Percentiles rank a stretch among this genome's conserved stretches.
phyloP scores from a whole-genome alignment of 2,888 invertebrate species.

The Steinernema scapterisci region DNA sequence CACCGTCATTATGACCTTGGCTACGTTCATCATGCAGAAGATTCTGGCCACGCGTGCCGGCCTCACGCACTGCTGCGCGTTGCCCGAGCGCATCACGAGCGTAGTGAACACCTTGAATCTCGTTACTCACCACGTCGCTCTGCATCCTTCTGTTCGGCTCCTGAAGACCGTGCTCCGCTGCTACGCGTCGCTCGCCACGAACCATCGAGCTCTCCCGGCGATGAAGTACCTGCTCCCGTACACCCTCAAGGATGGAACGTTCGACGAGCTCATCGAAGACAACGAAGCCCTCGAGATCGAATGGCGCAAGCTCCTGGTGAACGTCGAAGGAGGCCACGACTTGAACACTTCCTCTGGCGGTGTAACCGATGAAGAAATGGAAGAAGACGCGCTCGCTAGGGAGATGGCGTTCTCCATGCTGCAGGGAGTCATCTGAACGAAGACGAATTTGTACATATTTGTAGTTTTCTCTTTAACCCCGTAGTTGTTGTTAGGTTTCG shows the following conservation, averaged over 20 bases:
- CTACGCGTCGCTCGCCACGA: neutral
- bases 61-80: neutral
- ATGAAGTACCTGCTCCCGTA: neutral
- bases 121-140: neutral
- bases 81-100: neutral
- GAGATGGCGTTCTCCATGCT: too few species aligned
- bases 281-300: too few species aligned
- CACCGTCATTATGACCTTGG: neutral
- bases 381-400: too few species aligned
- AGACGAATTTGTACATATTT: too few species aligned
- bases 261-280: neutral
- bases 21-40: constrained; percentile 2
- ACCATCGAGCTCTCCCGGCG: neutral
- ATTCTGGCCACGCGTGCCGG: neutral
- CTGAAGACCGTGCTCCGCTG: neutral
- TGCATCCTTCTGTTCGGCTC: neutral
- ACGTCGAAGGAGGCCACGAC: too few species aligned
- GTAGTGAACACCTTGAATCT: neutral
- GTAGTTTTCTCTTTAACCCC: too few species aligned
- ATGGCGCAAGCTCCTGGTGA: too few species aligned
- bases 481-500: too few species aligned
- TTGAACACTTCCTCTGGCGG: too few species aligned
- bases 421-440: too few species aligned
- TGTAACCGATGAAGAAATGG: too few species aligned
- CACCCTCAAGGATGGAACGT: neutral